Conservation (phyloP, 2,888 invertebrate species). For the Diachrysia chrysitis region DNA sequence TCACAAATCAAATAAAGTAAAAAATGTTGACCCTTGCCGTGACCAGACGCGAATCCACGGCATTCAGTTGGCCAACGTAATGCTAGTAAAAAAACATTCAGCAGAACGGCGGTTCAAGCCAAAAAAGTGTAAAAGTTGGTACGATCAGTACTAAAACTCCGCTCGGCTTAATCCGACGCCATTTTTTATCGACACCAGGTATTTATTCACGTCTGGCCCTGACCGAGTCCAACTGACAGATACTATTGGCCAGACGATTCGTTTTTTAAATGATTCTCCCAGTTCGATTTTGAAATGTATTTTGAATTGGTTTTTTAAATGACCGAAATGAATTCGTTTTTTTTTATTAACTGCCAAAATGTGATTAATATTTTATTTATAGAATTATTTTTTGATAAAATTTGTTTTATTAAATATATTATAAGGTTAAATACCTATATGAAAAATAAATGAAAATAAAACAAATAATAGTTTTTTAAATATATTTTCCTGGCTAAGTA, state of each 20-base stretch:
- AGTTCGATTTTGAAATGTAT: not conserved
- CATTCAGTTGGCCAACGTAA: not conserved
- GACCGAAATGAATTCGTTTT: not conserved
- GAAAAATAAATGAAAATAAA: no score
- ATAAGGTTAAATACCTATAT: no score
- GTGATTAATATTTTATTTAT: no score
- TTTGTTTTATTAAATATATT: no score
- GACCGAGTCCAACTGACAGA: conserved; percentile 30
- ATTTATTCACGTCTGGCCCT: conserved; percentile 68
- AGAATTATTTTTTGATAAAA: no score
- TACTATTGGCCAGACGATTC: conserved; percentile 27
- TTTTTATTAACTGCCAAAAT: no score
- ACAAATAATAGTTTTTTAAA: no score
- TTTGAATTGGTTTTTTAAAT: conserved; percentile 1
- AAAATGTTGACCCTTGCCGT: no score
- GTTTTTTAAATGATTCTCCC: not conserved
- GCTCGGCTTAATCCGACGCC: conserved; percentile 33
- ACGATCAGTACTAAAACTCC: conserved; percentile 15
- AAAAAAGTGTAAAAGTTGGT: conserved; percentile 26
- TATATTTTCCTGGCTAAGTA: no score
- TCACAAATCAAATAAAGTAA: no score
- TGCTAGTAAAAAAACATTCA: conserved; percentile 14
- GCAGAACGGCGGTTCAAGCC: conserved; percentile 22
- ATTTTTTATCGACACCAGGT: conserved; percentile 72
- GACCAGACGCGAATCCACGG: not conserved